These are phyloP conservation scores for Eurois occulta DNA, from an alignment of 2,888 invertebrate genomes.

Conservation along the genomic window DNA sequence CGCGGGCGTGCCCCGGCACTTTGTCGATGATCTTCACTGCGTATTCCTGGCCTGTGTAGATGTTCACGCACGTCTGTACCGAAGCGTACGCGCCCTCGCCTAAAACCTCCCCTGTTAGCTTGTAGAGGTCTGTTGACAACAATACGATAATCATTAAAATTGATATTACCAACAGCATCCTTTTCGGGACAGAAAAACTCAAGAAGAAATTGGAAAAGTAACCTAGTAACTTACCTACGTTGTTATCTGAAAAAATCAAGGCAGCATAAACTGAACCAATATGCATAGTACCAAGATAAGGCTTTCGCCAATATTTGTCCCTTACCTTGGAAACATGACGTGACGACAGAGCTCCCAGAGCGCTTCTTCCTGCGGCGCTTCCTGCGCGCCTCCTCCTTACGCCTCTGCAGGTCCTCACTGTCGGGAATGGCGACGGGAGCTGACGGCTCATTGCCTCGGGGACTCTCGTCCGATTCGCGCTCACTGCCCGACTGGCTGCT, in stretches of 20 bases:
- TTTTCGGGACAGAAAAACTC: neutral
- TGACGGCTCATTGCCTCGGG: slow-evolving; percentile 86
- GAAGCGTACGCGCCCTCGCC: slow-evolving; percentile 99
- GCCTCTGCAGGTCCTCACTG: slow-evolving; percentile 92
- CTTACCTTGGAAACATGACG: slow-evolving; percentile 96
- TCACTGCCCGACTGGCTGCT: slow-evolving; percentile 90
- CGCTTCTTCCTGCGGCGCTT: slow-evolving; percentile 97
- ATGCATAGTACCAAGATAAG: slow-evolving; percentile 45
- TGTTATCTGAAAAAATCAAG: slow-evolving; percentile 33
- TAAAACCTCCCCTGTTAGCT: slow-evolving; percentile 98
- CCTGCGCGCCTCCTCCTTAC: slow-evolving; percentile 97
- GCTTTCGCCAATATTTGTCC: slow-evolving; percentile 32
- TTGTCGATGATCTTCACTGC: slow-evolving; percentile 99
- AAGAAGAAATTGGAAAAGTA: neutral
- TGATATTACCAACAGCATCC: neutral
- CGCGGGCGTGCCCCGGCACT: slow-evolving; percentile 97
- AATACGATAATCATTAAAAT: slow-evolving; percentile 24
- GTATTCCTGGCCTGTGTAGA: slow-evolving; percentile 97
- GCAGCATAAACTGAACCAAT: slow-evolving; percentile 35
- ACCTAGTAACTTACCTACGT: slow-evolving; percentile 7
- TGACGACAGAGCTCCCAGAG: slow-evolving; percentile 96
- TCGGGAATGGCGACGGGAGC: slow-evolving; percentile 91
- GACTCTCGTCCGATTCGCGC: slow-evolving; percentile 86
- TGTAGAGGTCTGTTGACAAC: slow-evolving; percentile 95
- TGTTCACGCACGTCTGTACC: slow-evolving; percentile 97